Conservation (phyloP, 2,113 vertebrate species). For the Felis catus region F.catus_Fca126_mat1.0 CM031418.1:72114501-72115000, state of each 20-base stretch:
- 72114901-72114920: neutral
- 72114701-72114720: neutral
- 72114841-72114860: neutral
- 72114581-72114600: neutral
- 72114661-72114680: neutral
- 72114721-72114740: neutral
- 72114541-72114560: neutral
- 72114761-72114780: accelerated
- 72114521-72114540: slow-evolving; percentile 2
- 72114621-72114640: neutral
- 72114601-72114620: neutral
- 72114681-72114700: neutral
- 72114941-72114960: neutral
- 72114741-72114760: neutral
- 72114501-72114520: neutral
- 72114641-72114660: neutral
- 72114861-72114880: neutral
- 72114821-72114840: neutral
- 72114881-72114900: neutral
- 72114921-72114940: neutral
- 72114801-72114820: neutral
- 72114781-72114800: neutral
- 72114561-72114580: neutral
- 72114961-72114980: neutral
- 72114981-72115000: neutral